A percentile compares a stretch with the other conserved stretches of the same genome.
phyloP scores from a whole-genome alignment of 2,888 invertebrate species.

The Callyntrura guangdongensis region DNA sequence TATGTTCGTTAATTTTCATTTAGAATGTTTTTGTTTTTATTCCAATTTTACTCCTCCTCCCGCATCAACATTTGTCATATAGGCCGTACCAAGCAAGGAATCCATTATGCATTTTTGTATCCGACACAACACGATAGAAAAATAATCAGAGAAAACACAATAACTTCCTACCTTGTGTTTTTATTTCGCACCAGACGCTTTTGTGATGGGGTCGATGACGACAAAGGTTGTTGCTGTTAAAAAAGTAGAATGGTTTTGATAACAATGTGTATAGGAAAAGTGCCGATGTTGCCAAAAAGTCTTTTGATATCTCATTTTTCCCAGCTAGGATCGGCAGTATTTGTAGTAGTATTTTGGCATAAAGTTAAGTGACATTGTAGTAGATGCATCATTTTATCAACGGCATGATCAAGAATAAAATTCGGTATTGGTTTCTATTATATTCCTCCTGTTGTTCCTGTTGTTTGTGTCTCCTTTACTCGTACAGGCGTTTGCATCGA shows the following conservation, averaged over 20 bases:
- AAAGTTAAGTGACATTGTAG: constrained; percentile 22
- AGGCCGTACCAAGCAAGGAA: neutral
- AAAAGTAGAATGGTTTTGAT: constrained; percentile 33
- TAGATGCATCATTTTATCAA: constrained; percentile 14
- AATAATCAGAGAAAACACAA: neutral
- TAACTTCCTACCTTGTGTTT: constrained; percentile 42
- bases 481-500: neutral
- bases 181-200: constrained; percentile 14
- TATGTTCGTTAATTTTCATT: neutral
- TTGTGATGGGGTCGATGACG: constrained; percentile 13
- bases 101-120: neutral
- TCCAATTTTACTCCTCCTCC: neutral
- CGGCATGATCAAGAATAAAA: neutral
- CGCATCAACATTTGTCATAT: neutral
- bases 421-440: constrained; percentile 32
- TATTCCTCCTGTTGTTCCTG: neutral
- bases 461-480: neutral
- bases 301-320: constrained; percentile 71
- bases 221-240: constrained; percentile 31
- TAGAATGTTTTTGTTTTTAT: constrained; percentile 2
- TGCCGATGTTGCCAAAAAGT: constrained; percentile 67
- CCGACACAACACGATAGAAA: neutral
- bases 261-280: constrained; percentile 55
- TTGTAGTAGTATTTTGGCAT: neutral
- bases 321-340: constrained; percentile 22